A percentile compares a stretch with the other conserved stretches of the same genome.
phyloP scores from a whole-genome alignment of 1,140 invertebrate genomes.

The Olivierus martensii region DNA sequence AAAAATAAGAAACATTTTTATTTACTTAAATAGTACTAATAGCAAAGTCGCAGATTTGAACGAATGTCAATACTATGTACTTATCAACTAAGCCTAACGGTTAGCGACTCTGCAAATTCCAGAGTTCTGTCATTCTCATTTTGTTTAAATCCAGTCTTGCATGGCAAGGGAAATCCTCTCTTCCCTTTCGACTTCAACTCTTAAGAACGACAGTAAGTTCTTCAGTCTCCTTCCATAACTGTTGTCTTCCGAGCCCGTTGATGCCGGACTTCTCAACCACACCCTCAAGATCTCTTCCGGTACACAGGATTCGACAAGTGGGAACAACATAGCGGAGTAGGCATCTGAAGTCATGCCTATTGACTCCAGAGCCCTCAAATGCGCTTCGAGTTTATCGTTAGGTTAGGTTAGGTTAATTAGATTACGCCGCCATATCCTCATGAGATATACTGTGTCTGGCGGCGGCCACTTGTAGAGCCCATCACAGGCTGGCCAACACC shows the following conservation, averaged over 20 bases:
- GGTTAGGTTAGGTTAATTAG: too few species aligned
- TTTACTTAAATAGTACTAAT: too few species aligned
- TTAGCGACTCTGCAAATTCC: too few species aligned
- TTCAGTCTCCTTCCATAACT: slow-evolving; percentile 7
- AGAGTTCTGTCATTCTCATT: neutral
- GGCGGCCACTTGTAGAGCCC: too few species aligned
- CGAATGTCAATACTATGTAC: too few species aligned
- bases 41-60: too few species aligned
- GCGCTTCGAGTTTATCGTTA: slow-evolving; percentile 23
- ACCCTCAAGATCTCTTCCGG: slow-evolving; percentile 23
- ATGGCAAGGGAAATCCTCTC: slow-evolving; percentile 21
- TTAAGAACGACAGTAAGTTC: slow-evolving; percentile 20
- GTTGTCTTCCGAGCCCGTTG: neutral
- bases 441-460: too few species aligned
- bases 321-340: slow-evolving; percentile 23
- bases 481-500: too few species aligned
- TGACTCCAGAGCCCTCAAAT: slow-evolving; percentile 23
- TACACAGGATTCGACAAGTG: slow-evolving; percentile 25
- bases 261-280: slow-evolving; percentile 19
- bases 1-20: too few species aligned
- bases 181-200: slow-evolving; percentile 20
- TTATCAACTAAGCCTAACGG: too few species aligned
- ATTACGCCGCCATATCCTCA: too few species aligned
- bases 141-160: slow-evolving; percentile 1
- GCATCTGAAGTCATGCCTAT: slow-evolving; percentile 23